Evolutionary conservation across 2,113 vertebrate species (phyloP).

Genomic region (Hippocampus abdominalis): DNA sequence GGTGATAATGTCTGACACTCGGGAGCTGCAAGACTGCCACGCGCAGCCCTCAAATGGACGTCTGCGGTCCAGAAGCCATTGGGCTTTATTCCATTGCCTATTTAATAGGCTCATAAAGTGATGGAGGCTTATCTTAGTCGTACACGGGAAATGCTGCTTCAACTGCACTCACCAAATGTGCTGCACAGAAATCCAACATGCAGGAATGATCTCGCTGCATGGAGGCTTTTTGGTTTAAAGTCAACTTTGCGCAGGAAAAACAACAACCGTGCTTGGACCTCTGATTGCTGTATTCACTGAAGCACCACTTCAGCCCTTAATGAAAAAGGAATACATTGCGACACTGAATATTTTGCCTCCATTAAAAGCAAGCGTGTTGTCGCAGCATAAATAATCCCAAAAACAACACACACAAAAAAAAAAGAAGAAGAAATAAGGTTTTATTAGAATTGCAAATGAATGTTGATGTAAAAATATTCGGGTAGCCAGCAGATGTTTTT

Average conservation of each 20-base stretch:
- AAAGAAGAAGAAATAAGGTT: slow-evolving; percentile 45
- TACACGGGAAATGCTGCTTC: slow-evolving; percentile 43
- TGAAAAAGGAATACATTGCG: slow-evolving; percentile 36
- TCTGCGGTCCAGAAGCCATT: slow-evolving; percentile 48
- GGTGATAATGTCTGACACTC: slow-evolving; percentile 64
- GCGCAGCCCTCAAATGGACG: slow-evolving; percentile 55
- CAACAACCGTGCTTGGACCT: slow-evolving; percentile 50
- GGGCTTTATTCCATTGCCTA: slow-evolving; percentile 55
- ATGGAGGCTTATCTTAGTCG: slow-evolving; percentile 43
- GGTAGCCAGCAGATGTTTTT: slow-evolving; percentile 67
- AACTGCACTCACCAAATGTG: slow-evolving; percentile 49
- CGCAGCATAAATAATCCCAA: slow-evolving; percentile 50
- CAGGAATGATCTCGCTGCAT: slow-evolving; percentile 45
- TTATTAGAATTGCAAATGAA: slow-evolving; percentile 70
- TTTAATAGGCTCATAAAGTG: slow-evolving; percentile 54
- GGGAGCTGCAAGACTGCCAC: slow-evolving; percentile 57
- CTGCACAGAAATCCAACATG: slow-evolving; percentile 40
- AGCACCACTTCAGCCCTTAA: slow-evolving; percentile 37
- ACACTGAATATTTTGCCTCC: slow-evolving; percentile 50
- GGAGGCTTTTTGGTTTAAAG: slow-evolving; percentile 34
- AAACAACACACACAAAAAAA: slow-evolving; percentile 1
- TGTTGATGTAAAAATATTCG: slow-evolving; percentile 55
- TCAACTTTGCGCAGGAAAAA: slow-evolving; percentile 50
- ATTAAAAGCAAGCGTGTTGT: slow-evolving; percentile 64
- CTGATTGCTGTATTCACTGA: slow-evolving; percentile 48